phyloP scores from a whole-genome alignment of 2,888 invertebrate species.

The Plagodis pulveraria region DNA sequence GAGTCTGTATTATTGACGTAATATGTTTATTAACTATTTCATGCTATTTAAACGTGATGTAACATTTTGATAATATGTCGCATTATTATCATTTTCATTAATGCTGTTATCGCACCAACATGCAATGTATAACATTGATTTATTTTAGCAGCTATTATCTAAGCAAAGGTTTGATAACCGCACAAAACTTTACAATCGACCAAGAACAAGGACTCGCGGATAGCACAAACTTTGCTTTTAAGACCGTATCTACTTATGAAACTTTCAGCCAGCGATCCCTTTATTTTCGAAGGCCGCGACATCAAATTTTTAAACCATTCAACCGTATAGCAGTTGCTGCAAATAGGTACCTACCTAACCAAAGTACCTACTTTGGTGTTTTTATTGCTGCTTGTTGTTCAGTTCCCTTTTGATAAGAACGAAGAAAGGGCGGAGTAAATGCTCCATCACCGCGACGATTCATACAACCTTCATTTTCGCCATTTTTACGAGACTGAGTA shows the following conservation, averaged over 20 bases:
- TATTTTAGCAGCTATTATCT: slow-evolving; percentile 20
- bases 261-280: slow-evolving; percentile 51
- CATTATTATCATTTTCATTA: slow-evolving; percentile 10
- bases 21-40: no score
- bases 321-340: slow-evolving; percentile 26
- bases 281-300: slow-evolving; percentile 48
- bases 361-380: background rate
- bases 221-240: slow-evolving; percentile 58
- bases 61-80: background rate
- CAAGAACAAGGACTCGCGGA: slow-evolving; percentile 36
- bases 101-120: slow-evolving; percentile 14
- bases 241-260: slow-evolving; percentile 50
- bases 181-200: slow-evolving; percentile 33
- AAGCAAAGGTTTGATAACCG: slow-evolving; percentile 32
- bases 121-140: slow-evolving; percentile 10
- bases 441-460: slow-evolving; percentile 41
- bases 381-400: no score
- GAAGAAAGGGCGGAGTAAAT: slow-evolving; percentile 41
- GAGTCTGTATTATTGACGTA: no score
- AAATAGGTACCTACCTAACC: no score
- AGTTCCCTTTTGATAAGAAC: slow-evolving; percentile 39
- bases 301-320: slow-evolving; percentile 43
- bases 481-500: slow-evolving; percentile 44
- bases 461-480: slow-evolving; percentile 52
- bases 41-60: no score